Evolutionary conservation across 2,797 vertebrate species (phyloP).

Genomic region (Sphenodon punctatus): DNA sequence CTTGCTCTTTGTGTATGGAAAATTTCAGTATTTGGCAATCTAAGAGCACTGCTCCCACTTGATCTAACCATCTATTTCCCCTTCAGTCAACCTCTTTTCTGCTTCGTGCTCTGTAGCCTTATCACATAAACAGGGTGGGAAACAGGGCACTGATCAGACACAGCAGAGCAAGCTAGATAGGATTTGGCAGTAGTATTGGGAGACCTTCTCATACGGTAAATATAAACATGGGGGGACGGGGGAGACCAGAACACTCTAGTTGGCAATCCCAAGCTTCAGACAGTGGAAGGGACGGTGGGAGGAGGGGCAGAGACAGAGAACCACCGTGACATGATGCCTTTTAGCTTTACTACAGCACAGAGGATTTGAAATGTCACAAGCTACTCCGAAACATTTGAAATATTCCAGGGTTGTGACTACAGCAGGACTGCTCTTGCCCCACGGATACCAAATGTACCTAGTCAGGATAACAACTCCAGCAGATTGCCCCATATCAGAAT

Average conservation of each 20-base stretch:
- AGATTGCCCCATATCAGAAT: background rate
- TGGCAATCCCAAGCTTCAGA: no score
- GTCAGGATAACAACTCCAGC: background rate
- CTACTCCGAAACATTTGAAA: no score
- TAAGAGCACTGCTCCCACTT: background rate
- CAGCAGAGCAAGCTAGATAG: background rate
- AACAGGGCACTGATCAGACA: background rate
- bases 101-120: background rate
- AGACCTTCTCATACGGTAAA: no score
- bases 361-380: no score
- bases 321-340: no score
- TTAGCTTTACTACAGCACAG: no score
- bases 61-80: background rate
- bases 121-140: background rate
- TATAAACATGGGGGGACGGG: no score
- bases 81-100: background rate
- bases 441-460: background rate
- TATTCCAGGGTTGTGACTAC: background rate
- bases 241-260: no score
- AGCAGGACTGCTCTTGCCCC: background rate
- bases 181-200: fast-evolving
- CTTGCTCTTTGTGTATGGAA: no score
- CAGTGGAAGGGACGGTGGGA: no score
- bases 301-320: no score
- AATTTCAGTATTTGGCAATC: no score